Conservation (phyloP, 2,888 invertebrate genomes). For the Allygus modestus region DNA sequence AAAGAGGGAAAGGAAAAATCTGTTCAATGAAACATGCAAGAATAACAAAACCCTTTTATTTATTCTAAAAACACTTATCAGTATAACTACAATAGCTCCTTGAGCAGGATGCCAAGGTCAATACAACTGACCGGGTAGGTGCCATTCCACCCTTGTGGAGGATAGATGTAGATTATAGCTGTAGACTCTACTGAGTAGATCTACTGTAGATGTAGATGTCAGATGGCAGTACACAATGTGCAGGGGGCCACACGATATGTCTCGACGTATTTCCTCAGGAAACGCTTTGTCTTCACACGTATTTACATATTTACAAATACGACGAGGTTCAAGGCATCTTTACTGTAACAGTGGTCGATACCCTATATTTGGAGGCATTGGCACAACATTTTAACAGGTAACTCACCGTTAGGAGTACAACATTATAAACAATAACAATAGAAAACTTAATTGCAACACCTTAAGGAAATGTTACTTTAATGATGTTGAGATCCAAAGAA, state of each 20-base stretch:
- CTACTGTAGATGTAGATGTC: slow-evolving; percentile 25
- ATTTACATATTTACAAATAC: slow-evolving; percentile 39
- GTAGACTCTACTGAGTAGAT: slow-evolving; percentile 4
- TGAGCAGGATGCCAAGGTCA: slow-evolving; percentile 31
- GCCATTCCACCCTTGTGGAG: not conserved
- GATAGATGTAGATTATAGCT: slow-evolving; percentile 29
- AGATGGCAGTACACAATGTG: slow-evolving; percentile 44
- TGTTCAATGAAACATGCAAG: not conserved
- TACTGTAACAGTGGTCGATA: slow-evolving; percentile 38
- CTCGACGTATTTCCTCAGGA: slow-evolving; percentile 46
- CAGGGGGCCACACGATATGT: slow-evolving; percentile 53
- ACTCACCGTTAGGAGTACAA: slow-evolving; percentile 17
- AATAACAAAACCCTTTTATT: slow-evolving; percentile 39
- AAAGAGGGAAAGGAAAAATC: no score
- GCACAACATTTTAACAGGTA: slow-evolving; percentile 26
- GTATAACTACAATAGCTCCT: slow-evolving; percentile 45
- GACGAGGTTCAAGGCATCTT: slow-evolving; percentile 15
- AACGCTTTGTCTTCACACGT: slow-evolving; percentile 21
- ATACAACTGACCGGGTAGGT: slow-evolving; percentile 46
- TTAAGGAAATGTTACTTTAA: not conserved
- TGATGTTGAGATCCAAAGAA: no score
- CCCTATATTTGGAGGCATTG: slow-evolving; percentile 9
- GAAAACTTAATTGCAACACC: slow-evolving; percentile 8
- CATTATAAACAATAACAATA: not conserved
- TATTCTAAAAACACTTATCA: slow-evolving; percentile 52